phyloP scores from a whole-genome alignment of 2,113 vertebrate species.

The Neolamprologus brichardi region DNA sequence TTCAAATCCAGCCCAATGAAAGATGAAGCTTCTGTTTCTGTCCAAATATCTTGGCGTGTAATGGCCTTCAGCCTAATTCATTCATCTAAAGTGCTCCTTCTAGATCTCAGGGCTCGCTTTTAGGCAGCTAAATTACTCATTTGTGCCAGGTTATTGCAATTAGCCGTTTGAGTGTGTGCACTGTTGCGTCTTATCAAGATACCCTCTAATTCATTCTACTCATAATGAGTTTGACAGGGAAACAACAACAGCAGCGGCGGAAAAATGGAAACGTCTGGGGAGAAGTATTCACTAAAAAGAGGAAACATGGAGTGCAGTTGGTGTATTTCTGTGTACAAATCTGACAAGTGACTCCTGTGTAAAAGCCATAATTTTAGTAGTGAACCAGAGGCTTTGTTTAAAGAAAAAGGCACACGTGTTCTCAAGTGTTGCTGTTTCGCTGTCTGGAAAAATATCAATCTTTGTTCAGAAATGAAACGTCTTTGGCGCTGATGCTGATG shows the following conservation, averaged over 20 bases:
- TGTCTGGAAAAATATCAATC: neutral
- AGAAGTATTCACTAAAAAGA: constrained; percentile 38
- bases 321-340: constrained; percentile 39
- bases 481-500: neutral
- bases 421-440: neutral
- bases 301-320: constrained; percentile 41
- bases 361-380: constrained; percentile 36
- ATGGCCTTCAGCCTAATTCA: constrained; percentile 53
- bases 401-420: neutral
- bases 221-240: constrained; percentile 59
- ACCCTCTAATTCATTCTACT: constrained; percentile 41
- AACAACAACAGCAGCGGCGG: constrained; percentile 34
- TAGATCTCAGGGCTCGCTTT: constrained; percentile 51
- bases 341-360: constrained; percentile 49
- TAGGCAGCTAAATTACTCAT: constrained; percentile 63
- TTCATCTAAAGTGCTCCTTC: constrained; percentile 56
- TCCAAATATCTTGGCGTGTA: constrained; percentile 40
- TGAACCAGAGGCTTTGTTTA: constrained; percentile 43
- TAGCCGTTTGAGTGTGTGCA: constrained; percentile 55
- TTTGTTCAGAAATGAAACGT: neutral
- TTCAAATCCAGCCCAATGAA: constrained; percentile 36
- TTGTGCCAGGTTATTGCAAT: constrained; percentile 73
- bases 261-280: constrained; percentile 51
- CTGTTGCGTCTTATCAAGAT: constrained; percentile 49
- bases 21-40: constrained; percentile 48